Evolutionary conservation across 2,888 invertebrate genomes (phyloP), one percentile per base, ranked within the genome.

Genomic region (Pristionchus arcanus): DNA sequence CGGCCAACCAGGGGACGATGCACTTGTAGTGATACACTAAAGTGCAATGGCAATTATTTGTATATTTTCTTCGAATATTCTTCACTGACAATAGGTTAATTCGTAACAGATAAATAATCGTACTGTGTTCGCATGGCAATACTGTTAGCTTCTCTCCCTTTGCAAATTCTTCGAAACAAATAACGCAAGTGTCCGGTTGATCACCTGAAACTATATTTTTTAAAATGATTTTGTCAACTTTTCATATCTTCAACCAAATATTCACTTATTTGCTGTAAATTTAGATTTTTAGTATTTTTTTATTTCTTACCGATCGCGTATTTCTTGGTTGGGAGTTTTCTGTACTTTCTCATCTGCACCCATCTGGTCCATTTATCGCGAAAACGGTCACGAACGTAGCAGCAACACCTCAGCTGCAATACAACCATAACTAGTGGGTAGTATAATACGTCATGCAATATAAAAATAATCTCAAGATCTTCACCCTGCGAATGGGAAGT

Each of bases 121-220:
- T 87, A 98, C 98, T 98, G 96, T 99, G 99, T 49, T 97, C 97
- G 95, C 99, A 99, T 0, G 98, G 98, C 95, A 99, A 96, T 91
- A 99, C 97, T 87, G 99, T 96, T 71, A 99, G 96, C 95, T 98
- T 97, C 95, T 99, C 99, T 63, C 98, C 98, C 95, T 98, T 98
- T 90, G 97, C 96, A 96, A 98, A 99, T 96, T 99, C 98, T 94
- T 99, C 99, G 92, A 99, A 96, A 95, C 99, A 99, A 95, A 99
- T 98, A 92, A 98, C 98, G 96, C 99, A 99, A 0, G 97, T 98
- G 94, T 99, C 99, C 96, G 98, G 98, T 0, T 97, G 97, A 96
- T 98, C 98, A 28, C 97, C 96, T 95, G 92, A n/a, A n/a, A n/a
- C n/a, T n/a, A n/a, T n/a, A n/a, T n/a, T n/a, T n/a, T n/a, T n/a